phyloP scores from a whole-genome alignment of 2,797 vertebrate species.

The Danio albolineatus region DNA sequence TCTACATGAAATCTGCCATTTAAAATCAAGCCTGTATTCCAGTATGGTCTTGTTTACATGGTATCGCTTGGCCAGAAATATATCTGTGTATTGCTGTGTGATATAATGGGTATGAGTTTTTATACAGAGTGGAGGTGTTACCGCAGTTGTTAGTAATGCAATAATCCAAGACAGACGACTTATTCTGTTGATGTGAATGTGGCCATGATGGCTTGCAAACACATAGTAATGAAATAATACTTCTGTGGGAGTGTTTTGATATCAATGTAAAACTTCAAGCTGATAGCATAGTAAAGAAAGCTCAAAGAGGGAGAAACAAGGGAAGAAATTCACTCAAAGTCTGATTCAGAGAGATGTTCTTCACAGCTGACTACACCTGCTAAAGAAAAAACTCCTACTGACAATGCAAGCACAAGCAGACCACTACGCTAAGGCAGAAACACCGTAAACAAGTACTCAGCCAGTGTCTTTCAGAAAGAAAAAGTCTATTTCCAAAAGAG shows the following conservation, averaged over 20 bases:
- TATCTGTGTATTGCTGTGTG: no score
- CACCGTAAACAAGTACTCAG: slow-evolving; percentile 23
- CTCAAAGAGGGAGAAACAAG: slow-evolving; percentile 6
- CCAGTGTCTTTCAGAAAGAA: slow-evolving; percentile 24
- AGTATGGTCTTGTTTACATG: no score
- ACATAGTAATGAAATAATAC: background rate
- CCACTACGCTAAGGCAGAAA: slow-evolving; percentile 11
- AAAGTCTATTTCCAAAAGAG: slow-evolving; percentile 1
- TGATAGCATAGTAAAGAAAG: slow-evolving; percentile 13
- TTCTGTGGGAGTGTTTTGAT: background rate
- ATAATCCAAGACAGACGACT: no score
- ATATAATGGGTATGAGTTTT: no score
- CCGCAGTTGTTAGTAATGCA: no score
- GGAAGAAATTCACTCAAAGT: background rate
- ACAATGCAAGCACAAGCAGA: slow-evolving; percentile 30
- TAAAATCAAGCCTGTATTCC: no score
- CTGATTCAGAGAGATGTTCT: slow-evolving; percentile 34
- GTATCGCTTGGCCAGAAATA: no score
- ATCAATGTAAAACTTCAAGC: background rate
- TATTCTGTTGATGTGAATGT: no score
- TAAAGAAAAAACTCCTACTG: slow-evolving; percentile 35
- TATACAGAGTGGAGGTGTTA: no score
- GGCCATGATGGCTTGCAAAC: background rate
- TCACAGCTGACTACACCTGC: slow-evolving; percentile 44
- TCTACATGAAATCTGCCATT: no score